These are phyloP conservation scores for Tachysurus vachellii DNA, from an alignment of 2,113 vertebrate genomes.

Conservation along the genomic window DNA sequence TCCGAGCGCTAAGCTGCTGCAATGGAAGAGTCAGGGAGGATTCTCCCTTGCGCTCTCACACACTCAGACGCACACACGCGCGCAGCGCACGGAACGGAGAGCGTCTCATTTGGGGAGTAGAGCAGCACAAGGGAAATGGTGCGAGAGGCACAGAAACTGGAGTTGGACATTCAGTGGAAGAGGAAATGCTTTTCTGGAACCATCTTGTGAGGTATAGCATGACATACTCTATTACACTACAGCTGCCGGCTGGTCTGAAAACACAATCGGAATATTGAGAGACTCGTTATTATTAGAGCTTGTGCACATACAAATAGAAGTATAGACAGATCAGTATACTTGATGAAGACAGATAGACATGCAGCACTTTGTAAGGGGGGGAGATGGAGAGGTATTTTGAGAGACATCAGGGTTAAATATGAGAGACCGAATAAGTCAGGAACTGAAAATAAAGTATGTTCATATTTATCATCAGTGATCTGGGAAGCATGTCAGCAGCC, in stretches of 20 bases:
- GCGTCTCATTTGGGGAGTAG: conserved; percentile 38
- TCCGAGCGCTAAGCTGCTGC: conserved; percentile 55
- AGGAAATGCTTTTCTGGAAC: conserved; percentile 33
- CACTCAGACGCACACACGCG: conserved; percentile 54
- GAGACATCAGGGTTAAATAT: background rate
- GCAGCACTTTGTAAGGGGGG: background rate
- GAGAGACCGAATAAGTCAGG: background rate
- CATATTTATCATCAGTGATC: background rate
- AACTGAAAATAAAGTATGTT: background rate
- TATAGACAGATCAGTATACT: conserved; percentile 41
- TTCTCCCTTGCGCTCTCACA: conserved; percentile 60
- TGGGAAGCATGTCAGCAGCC: background rate
- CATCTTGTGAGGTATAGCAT: conserved; percentile 44
- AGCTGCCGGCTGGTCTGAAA: background rate
- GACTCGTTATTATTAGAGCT: background rate
- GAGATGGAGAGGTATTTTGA: background rate
- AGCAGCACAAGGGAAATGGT: conserved; percentile 34
- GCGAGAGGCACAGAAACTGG: conserved; percentile 35
- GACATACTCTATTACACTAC: background rate
- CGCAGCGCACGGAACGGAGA: background rate
- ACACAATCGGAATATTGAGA: conserved; percentile 9
- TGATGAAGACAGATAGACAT: conserved; percentile 21
- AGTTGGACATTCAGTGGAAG: conserved; percentile 30
- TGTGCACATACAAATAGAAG: conserved; percentile 11
- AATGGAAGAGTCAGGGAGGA: conserved; percentile 61